Percentiles rank a stretch among this genome's conserved stretches.
phyloP scores from a whole-genome alignment of 2,888 invertebrate genomes.

The Ochlodes sylvanus region DNA sequence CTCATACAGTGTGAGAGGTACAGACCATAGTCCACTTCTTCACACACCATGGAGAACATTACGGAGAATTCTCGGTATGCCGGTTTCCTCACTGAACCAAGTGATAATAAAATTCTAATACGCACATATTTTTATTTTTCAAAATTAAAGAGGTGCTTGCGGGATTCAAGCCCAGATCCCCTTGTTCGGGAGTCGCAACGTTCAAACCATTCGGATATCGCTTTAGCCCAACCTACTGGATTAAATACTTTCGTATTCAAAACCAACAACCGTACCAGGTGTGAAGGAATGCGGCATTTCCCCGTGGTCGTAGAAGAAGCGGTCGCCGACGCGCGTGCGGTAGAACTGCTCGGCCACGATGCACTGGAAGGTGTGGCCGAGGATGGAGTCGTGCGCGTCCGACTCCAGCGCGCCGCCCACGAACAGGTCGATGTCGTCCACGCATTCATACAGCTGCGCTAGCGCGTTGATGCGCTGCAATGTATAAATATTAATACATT shows the following conservation, averaged over 20 bases:
- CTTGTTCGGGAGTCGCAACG: too few relatives aligned
- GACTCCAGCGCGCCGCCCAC: constrained; percentile 93
- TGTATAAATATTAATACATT: constrained; percentile 24
- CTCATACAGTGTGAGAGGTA: too few relatives aligned
- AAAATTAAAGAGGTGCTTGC: too few relatives aligned
- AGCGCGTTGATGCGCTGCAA: constrained; percentile 88
- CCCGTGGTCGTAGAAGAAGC: constrained; percentile 92
- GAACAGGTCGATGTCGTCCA: constrained; percentile 94
- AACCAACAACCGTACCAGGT: constrained; percentile 39
- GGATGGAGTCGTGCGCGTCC: constrained; percentile 89
- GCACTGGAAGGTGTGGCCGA: constrained; percentile 95
- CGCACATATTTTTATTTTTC: too few relatives aligned
- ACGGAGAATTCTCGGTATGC: too few relatives aligned
- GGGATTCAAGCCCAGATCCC: too few relatives aligned
- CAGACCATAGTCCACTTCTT: too few relatives aligned
- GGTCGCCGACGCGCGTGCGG: constrained; percentile 92
- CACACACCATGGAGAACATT: too few relatives aligned
- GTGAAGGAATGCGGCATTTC: constrained; percentile 72
- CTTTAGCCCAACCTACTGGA: too few relatives aligned
- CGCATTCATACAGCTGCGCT: constrained; percentile 87
- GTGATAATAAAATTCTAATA: too few relatives aligned
- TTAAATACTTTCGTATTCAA: background rate
- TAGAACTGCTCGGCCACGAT: constrained; percentile 95
- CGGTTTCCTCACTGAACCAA: too few relatives aligned
- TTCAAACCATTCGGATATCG: too few relatives aligned